Percentiles rank a stretch among this genome's conserved stretches.
Conservation (phyloP, 2,113 vertebrate species). For the Ptyas mucosa region DNA sequence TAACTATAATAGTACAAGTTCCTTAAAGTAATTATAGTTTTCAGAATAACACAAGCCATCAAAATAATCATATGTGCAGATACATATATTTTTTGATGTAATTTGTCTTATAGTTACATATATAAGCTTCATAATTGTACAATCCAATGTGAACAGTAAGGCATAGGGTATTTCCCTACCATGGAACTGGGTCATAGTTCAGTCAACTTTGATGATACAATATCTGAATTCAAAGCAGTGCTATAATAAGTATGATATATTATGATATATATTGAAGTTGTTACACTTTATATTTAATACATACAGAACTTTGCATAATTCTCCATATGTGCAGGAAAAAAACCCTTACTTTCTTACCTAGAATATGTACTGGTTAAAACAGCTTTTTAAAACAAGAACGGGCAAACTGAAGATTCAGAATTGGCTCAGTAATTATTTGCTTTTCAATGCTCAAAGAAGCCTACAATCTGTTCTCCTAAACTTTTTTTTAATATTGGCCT, state of each 20-base stretch:
- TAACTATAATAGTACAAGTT: not conserved
- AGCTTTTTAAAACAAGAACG: not conserved
- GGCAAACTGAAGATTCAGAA: not conserved
- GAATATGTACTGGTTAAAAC: not conserved
- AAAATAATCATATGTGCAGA: not conserved
- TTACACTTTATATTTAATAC: not conserved
- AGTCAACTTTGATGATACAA: not conserved
- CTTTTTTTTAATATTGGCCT: not conserved
- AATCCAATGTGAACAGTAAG: not conserved
- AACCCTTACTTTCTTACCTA: not conserved
- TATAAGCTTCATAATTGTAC: not conserved
- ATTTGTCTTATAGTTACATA: not conserved
- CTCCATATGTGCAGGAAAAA: not conserved
- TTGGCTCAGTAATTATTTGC: not conserved
- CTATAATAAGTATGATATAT: not conserved
- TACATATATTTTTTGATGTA: not conserved
- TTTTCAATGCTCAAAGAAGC: not conserved
- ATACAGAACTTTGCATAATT: not conserved
- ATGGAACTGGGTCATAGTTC: not conserved
- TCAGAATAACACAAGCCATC: not conserved
- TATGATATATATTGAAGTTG: not conserved
- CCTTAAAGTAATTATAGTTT: not conserved
- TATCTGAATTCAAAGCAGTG: not conserved
- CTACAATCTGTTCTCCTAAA: not conserved
- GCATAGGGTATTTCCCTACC: not conserved